Percentiles rank a stretch among this genome's conserved stretches.
phyloP scores from a whole-genome alignment of 2,888 invertebrate species.

The Plebejus melissa region DNA sequence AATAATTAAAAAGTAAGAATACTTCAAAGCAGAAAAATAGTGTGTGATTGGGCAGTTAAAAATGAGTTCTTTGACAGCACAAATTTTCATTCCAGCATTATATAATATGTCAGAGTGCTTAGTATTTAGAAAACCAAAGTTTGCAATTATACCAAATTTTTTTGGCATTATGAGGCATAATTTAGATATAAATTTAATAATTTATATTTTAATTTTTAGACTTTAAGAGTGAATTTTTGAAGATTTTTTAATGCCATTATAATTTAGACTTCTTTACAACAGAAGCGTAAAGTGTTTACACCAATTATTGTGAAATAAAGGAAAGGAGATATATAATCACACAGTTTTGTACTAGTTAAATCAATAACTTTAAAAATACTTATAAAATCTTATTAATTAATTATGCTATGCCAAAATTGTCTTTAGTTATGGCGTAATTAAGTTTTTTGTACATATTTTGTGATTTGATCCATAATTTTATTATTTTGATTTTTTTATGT shows the following conservation, averaged over 20 bases:
- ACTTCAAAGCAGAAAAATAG: not conserved
- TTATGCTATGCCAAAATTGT: not conserved
- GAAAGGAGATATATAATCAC: not conserved
- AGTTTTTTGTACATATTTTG: not conserved
- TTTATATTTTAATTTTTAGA: not conserved
- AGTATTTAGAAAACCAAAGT: constrained; percentile 17
- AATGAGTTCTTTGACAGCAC: not conserved
- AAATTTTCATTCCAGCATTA: not conserved
- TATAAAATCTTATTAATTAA: not conserved
- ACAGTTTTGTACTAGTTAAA: not conserved
- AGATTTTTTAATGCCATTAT: not conserved
- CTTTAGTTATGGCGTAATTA: not conserved
- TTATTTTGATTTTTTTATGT: not conserved
- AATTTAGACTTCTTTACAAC: not conserved
- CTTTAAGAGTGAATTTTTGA: not conserved
- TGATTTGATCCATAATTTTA: not conserved
- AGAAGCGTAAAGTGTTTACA: not conserved
- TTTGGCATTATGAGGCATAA: constrained; percentile 2
- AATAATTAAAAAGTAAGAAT: constrained; percentile 34
- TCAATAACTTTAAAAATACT: not conserved
- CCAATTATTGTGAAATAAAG: too few species aligned
- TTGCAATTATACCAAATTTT: constrained; percentile 4
- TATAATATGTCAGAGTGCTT: not conserved
- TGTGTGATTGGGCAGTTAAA: not conserved
- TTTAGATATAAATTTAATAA: not conserved